Evolutionary conservation across 1,140 invertebrate species (phyloP).

Genomic region (Samia ricini): DNA sequence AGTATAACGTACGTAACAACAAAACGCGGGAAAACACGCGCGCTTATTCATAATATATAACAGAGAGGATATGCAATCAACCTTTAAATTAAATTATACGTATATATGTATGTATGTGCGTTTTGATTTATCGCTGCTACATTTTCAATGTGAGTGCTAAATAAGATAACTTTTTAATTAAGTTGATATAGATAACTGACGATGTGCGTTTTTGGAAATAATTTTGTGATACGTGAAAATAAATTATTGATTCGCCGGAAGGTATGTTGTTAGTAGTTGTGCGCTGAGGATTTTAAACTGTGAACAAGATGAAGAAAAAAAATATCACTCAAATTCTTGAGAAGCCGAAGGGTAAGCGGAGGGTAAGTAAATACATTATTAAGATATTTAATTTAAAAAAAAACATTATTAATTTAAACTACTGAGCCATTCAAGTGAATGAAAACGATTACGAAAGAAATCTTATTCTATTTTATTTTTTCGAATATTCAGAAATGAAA

Average conservation of each 20-base stretch:
- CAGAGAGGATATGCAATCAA: conserved; percentile 8
- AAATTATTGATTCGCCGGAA: not conserved
- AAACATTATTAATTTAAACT: no score
- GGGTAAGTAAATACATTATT: conserved; percentile 38
- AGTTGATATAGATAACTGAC: conserved; percentile 14
- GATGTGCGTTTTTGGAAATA: conserved; percentile 17
- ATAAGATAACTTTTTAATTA: conserved; percentile 1
- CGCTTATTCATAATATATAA: conserved; percentile 12
- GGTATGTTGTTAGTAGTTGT: not conserved
- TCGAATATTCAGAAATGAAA: no score
- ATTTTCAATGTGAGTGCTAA: conserved; percentile 8
- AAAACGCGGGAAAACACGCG: conserved; percentile 19
- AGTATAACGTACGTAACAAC: conserved; percentile 11
- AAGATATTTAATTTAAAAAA: not conserved
- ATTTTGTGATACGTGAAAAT: conserved; percentile 21
- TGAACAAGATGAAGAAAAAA: conserved; percentile 43
- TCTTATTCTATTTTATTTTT: no score
- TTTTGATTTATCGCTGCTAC: not conserved
- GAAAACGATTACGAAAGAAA: no score
- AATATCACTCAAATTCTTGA: conserved; percentile 41
- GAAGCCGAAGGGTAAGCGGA: conserved; percentile 50
- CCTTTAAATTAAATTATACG: not conserved
- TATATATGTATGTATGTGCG: not conserved
- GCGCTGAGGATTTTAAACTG: conserved; percentile 15
- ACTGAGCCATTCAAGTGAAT: no score